These are phyloP conservation scores for Netelia virgata DNA, from an alignment of 2,888 invertebrate species.

Conservation along the genomic window DNA sequence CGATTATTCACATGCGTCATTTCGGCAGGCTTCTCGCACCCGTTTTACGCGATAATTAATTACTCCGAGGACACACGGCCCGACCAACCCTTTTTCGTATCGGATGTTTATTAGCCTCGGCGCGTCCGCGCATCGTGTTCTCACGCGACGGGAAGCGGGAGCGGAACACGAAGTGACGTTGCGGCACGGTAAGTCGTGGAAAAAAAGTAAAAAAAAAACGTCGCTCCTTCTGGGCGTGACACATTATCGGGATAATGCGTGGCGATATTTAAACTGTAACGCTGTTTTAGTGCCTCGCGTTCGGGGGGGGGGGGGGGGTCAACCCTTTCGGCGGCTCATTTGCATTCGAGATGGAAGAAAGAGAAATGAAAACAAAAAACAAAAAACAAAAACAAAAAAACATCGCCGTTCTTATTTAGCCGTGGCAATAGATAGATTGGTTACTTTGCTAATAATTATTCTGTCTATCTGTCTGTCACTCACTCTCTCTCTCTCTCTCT, in stretches of 20 bases:
- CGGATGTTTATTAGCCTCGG: slow-evolving; percentile 51
- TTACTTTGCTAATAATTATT: background rate
- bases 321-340: slow-evolving; percentile 82
- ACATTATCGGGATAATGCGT: slow-evolving; percentile 82
- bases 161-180: slow-evolving; percentile 48
- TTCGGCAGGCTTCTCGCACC: slow-evolving; percentile 48
- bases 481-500: too few species aligned
- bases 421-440: slow-evolving; percentile 1
- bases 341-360: slow-evolving; percentile 76
- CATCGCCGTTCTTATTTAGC: slow-evolving; percentile 17
- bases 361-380: slow-evolving; percentile 57
- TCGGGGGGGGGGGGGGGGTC: slow-evolving; percentile 53
- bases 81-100: slow-evolving; percentile 66
- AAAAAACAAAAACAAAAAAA: slow-evolving; percentile 49
- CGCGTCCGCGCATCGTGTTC: slow-evolving; percentile 67
- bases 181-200: slow-evolving; percentile 29
- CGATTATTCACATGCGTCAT: slow-evolving; percentile 57
- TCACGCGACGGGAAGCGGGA: slow-evolving; percentile 72
- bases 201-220: slow-evolving; percentile 61
- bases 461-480: too few species aligned
- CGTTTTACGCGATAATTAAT: slow-evolving; percentile 68
- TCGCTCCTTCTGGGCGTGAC: slow-evolving; percentile 80
- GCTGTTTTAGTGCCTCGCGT: slow-evolving; percentile 71
- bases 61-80: slow-evolving; percentile 53
- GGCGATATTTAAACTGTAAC: slow-evolving; percentile 84